Evolutionary conservation across 2,113 vertebrate genomes (phyloP).

Genomic region (Illadopsis cleaveri): DNA sequence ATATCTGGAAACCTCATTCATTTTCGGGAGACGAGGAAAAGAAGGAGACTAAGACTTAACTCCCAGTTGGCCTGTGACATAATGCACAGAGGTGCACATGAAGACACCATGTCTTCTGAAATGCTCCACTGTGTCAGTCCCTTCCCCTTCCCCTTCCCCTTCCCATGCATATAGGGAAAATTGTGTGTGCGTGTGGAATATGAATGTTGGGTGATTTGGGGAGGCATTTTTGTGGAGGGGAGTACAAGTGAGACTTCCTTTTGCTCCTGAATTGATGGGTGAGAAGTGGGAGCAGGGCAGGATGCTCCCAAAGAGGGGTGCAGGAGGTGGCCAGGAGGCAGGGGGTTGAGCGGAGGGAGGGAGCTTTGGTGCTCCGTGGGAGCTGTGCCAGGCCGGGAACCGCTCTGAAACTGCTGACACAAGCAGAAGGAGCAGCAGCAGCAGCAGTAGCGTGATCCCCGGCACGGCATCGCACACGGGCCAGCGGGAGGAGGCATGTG

Average conservation of each 20-base stretch:
- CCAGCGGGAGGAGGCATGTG: not conserved
- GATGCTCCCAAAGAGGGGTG: not conserved
- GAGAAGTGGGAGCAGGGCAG: not conserved
- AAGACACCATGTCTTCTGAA: not conserved
- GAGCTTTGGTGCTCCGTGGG: not conserved
- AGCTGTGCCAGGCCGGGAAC: not conserved
- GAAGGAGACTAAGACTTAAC: not conserved
- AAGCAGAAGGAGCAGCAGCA: not conserved
- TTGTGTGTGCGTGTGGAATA: not conserved
- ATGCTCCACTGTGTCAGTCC: not conserved
- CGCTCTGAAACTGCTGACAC: not conserved
- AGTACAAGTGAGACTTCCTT: not conserved
- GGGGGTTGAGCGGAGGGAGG: fast-evolving
- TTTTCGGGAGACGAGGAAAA: not conserved
- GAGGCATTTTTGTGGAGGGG: not conserved
- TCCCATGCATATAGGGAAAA: not conserved
- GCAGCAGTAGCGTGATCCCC: not conserved
- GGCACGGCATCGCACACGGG: not conserved
- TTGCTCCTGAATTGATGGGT: not conserved
- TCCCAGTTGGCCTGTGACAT: not conserved
- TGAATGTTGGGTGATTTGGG: not conserved
- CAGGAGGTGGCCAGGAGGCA: not conserved
- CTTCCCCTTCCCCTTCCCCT: not conserved
- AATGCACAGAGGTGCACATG: not conserved
- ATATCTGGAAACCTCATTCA: conserved; percentile 11